These are phyloP conservation scores for Bungarus multicinctus DNA, from an alignment of 2,113 vertebrate species.

Conservation along the genomic window DNA sequence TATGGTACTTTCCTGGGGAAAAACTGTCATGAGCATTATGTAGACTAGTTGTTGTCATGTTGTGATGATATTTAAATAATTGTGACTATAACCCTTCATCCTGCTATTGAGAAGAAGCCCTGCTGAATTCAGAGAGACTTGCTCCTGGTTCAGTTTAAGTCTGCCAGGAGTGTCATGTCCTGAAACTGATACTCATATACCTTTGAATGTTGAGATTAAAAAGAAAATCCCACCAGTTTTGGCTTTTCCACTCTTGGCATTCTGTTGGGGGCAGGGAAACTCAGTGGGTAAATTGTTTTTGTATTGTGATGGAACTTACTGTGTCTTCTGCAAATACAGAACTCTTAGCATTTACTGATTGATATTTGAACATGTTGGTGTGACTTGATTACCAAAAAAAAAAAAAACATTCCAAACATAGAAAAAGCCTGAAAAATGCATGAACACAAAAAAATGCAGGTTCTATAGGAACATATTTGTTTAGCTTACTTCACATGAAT, in stretches of 20 bases:
- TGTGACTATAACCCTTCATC: background rate
- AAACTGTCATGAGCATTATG: background rate
- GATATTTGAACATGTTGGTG: background rate
- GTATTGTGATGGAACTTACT: background rate
- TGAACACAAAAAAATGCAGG: background rate
- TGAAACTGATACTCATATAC: background rate
- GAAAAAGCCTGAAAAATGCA: background rate
- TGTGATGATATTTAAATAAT: background rate
- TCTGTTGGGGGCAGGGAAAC: rapidly evolving
- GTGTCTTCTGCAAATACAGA: background rate
- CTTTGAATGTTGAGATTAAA: background rate
- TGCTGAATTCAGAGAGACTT: background rate
- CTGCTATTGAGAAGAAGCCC: background rate
- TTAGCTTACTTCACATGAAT: background rate
- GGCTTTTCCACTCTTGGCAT: background rate
- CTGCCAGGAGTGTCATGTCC: background rate
- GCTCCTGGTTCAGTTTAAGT: background rate
- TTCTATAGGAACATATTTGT: background rate
- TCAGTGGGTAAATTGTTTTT: background rate
- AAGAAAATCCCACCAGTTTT: background rate
- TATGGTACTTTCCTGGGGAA: background rate
- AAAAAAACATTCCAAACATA: background rate
- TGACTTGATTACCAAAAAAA: background rate
- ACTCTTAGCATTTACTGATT: background rate
- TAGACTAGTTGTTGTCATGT: background rate